phyloP scores from a whole-genome alignment of 2,888 invertebrate genomes.

The Calephelis perditalis region DNA sequence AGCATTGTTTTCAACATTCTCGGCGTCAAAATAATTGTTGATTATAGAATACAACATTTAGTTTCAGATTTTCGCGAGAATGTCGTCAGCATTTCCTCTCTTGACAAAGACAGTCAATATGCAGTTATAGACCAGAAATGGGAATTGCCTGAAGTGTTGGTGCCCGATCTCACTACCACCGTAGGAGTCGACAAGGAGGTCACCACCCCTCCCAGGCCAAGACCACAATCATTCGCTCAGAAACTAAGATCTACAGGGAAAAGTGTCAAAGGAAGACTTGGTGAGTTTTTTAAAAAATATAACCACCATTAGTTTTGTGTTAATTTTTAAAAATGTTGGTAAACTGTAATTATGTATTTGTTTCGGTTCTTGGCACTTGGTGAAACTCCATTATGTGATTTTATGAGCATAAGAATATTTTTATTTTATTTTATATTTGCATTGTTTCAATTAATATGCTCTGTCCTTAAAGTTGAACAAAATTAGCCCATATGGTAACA shows the following conservation, averaged over 20 bases:
- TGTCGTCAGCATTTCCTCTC: slow-evolving; percentile 61
- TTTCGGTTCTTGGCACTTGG: too few relatives aligned
- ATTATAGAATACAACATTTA: slow-evolving; percentile 30
- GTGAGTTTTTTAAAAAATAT: slow-evolving; percentile 34
- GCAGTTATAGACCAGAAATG: slow-evolving; percentile 47
- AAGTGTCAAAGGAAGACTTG: slow-evolving; percentile 85
- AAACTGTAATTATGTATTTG: too few relatives aligned
- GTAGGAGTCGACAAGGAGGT: slow-evolving; percentile 36
- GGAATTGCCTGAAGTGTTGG: slow-evolving; percentile 39
- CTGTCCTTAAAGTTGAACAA: too few relatives aligned
- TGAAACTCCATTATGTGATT: too few relatives aligned
- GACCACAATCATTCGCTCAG: slow-evolving; percentile 94
- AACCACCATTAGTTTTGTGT: too few relatives aligned
- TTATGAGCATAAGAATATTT: too few relatives aligned
- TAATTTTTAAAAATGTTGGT: too few relatives aligned
- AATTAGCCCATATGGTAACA: too few relatives aligned
- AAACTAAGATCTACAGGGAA: slow-evolving; percentile 91
- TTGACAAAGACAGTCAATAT: slow-evolving; percentile 57
- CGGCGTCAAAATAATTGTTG: too few relatives aligned
- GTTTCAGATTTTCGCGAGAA: slow-evolving; percentile 82
- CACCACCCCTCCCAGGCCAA: slow-evolving; percentile 58
- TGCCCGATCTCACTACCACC: slow-evolving; percentile 27
- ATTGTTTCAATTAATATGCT: too few relatives aligned
- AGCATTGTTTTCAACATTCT: too few relatives aligned
- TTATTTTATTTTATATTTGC: too few relatives aligned